These are phyloP conservation scores for Columbina picui DNA, from an alignment of 2,113 vertebrate species.

Conservation along the genomic window DNA sequence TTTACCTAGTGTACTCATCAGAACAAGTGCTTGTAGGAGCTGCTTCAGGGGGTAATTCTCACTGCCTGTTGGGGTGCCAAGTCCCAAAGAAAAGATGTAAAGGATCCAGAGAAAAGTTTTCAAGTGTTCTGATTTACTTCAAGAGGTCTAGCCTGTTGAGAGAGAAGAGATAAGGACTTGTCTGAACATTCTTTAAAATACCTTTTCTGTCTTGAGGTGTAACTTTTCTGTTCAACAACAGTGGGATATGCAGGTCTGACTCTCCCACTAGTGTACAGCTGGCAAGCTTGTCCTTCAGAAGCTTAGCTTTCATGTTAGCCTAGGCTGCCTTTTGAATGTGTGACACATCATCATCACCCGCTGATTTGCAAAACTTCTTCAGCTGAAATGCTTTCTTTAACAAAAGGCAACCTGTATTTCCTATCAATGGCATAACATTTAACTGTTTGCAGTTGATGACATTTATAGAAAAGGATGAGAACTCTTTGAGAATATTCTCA, in stretches of 20 bases:
- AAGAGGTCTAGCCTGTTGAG: not conserved
- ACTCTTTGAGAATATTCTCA: not conserved
- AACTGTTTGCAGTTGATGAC: not conserved
- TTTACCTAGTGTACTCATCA: not conserved
- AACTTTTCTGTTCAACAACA: not conserved
- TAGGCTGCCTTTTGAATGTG: not conserved
- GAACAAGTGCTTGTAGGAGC: not conserved
- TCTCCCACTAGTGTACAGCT: not conserved
- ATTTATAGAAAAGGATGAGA: not conserved
- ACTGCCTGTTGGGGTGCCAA: not conserved
- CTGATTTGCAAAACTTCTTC: not conserved
- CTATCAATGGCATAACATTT: not conserved
- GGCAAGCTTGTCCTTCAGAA: not conserved
- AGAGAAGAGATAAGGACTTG: not conserved
- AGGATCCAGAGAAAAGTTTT: not conserved
- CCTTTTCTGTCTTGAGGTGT: not conserved
- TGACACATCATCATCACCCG: not conserved
- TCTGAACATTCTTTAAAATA: not conserved
- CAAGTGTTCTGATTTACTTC: not conserved
- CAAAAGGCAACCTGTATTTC: not conserved
- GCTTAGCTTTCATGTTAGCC: not conserved
- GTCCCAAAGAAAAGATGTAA: not conserved
- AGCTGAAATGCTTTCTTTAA: not conserved
- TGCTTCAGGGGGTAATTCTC: not conserved
- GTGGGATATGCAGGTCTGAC: not conserved